Conservation (phyloP, 2,113 vertebrate species). For the Melanerpes formicivorus region DNA sequence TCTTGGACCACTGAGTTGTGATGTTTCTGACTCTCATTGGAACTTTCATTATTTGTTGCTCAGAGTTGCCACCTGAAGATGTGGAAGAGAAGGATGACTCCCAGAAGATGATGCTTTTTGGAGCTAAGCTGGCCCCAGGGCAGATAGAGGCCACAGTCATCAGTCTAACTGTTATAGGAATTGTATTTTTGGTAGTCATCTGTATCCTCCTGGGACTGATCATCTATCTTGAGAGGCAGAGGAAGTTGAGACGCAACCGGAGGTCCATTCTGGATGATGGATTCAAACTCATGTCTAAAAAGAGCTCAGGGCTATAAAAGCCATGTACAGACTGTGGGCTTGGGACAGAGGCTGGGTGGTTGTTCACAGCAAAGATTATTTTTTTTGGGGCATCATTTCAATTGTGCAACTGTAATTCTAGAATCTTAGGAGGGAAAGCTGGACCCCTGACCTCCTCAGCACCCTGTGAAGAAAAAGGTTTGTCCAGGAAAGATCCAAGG, state of each 20-base stretch:
- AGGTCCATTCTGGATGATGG: constrained; percentile 80
- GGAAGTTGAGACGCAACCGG: constrained; percentile 71
- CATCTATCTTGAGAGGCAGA: constrained; percentile 67
- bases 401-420: not conserved
- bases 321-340: not conserved
- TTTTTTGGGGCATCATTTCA: not conserved
- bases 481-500: not conserved
- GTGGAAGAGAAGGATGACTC: constrained; percentile 22
- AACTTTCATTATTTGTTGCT: not conserved
- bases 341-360: not conserved
- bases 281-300: constrained; percentile 76
- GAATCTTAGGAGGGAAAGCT: not conserved
- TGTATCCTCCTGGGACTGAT: constrained; percentile 60
- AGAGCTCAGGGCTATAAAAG: constrained; percentile 53
- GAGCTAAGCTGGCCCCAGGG: constrained; percentile 44
- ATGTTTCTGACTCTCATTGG: not conserved
- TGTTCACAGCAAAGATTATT: not conserved
- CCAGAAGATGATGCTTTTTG: constrained; percentile 62
- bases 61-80: constrained; percentile 5
- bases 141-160: constrained; percentile 58
- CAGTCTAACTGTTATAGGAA: constrained; percentile 28
- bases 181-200: constrained; percentile 42
- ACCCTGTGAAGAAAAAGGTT: not conserved
- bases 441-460: not conserved
- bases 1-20: not conserved